Base-by-base conservation (phyloP, 2,797 vertebrate species). In the Peromyscus melanophrys region DNA sequence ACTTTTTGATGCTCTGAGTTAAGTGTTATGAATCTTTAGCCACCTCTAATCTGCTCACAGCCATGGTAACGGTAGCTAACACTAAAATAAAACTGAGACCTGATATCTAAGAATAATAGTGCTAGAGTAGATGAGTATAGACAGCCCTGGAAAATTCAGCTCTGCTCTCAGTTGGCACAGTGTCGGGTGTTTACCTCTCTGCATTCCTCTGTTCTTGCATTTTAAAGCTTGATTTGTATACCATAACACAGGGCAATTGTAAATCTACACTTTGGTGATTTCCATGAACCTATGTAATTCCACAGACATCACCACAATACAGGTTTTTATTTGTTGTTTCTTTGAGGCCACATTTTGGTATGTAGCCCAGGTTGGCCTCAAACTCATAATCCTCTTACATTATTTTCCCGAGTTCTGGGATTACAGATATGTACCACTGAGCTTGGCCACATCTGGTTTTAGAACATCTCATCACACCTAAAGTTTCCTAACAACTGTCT, bases 61-160 rank as follows among this genome's bases (percentile, higher is more conserved):
- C 57, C n/a, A 37, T 49, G 49, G 49, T 88, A 97, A 84, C 63
- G 52, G 52, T 52, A 52, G 14, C 52, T 82, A 88, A 52, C 12
- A 59, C 25, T 77, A 31, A 90, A 86, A 46, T n/a, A 71, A 94
- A 89, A 83, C 43, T 40, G 73, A 92, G 46, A 86, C n/a, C 75
- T 25, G 23, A n/a, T 27, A 31, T 61, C 57, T 40, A 63, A 67
- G 31, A 73, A 63, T 46, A 92, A 63, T 71, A 61, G 63, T 71
- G 3, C 63, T 63, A 27, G 55, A 55, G 27, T 61, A 63, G 11
- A 61, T 49, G 31, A 59, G 4, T 65, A 3, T 77, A 65, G 29
- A 25, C 40, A 69, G 17, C 80, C 31, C 67, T 63, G 4, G 83
- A 46, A 63, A 37, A 81, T 81, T 37, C 52, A 37, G 69, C 85